Evolutionary conservation across 2,888 invertebrate genomes (phyloP), one percentile per base, ranked within the genome.

Genomic region (Pheosia tremula): DNA sequence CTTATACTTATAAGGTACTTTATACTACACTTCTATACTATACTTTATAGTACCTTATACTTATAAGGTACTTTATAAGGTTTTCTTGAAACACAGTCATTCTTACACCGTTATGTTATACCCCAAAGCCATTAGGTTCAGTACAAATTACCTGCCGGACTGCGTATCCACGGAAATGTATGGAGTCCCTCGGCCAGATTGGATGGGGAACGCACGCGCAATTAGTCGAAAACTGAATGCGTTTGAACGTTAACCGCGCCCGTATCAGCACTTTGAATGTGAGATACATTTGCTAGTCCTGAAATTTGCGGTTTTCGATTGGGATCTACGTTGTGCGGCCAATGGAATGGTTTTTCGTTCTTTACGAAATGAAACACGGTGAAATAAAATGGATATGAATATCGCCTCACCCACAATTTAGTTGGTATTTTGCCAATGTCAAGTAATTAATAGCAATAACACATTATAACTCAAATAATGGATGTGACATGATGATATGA

Each of bases 161-260:
- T 53, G 3, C 10, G 11, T 4, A 37, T 11, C 24, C 53, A 38
- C 37, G 53, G 38, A 1, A 38, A 60, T 58, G 56, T 56, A 58
- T 45, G 55, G 39, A 37, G 39, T n/a, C 37, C 41, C 58, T 43
- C 11, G 37, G 45, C 56, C 38, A 7, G 53, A 53, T 38, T 41
- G 55, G 41, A 57, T 58, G 47, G 39, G 37, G 59, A 53, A 37
- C 57, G 62, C 64, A 65, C 63, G 62, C 67, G 67, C 68, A 68
- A 73, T 73, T 75, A 75, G 61, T 63, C 66, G 60, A 60, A 49
- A 66, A 63, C 61, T 70, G 69, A 62, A 70, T 72, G 69, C 59
- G 62, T 59, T 58, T 3, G 50, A 50, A 59, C 59, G 61, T 24
- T 50, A 50, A 13, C 37, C 53, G 53, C 37, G 53, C 11, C 11